Evolutionary conservation across 2,113 vertebrate genomes (phyloP).

Genomic region (Orientallactaga bullata): DNA sequence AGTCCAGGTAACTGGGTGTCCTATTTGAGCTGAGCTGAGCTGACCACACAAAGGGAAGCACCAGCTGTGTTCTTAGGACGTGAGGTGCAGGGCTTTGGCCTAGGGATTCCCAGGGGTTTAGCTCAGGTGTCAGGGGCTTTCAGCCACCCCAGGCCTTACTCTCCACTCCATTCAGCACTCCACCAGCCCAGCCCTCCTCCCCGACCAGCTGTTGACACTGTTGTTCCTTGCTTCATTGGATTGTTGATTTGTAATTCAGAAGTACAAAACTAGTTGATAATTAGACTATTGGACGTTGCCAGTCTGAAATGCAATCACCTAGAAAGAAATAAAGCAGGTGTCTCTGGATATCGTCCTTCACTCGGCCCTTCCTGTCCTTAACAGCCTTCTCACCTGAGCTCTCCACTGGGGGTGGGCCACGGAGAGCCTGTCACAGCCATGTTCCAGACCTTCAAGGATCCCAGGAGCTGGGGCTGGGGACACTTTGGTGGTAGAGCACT

Average conservation of each 20-base stretch:
- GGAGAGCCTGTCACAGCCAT: not conserved
- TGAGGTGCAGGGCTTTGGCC: not conserved
- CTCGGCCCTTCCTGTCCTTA: slow-evolving; percentile 29
- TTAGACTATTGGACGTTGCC: slow-evolving; percentile 59
- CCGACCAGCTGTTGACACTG: not conserved
- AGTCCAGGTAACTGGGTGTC: not conserved
- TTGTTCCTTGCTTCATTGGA: slow-evolving; percentile 55
- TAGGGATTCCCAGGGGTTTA: not conserved
- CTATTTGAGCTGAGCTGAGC: slow-evolving; percentile 17
- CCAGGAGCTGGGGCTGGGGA: not conserved
- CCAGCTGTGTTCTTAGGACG: not conserved
- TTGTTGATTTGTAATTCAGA: slow-evolving; percentile 72
- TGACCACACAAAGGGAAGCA: not conserved
- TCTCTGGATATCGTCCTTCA: slow-evolving; percentile 41
- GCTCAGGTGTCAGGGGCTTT: not conserved
- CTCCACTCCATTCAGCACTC: not conserved
- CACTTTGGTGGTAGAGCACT: not conserved
- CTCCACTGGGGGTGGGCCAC: not conserved
- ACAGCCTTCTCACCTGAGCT: not conserved
- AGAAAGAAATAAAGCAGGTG: slow-evolving; percentile 75
- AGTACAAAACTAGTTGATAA: slow-evolving; percentile 65
- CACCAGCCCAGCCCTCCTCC: not conserved
- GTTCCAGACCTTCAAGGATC: not conserved
- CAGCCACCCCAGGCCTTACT: not conserved
- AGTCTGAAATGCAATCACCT: slow-evolving; percentile 65